Evolutionary conservation across 2,113 vertebrate genomes (phyloP).

Genomic region (Passer domesticus): DNA sequence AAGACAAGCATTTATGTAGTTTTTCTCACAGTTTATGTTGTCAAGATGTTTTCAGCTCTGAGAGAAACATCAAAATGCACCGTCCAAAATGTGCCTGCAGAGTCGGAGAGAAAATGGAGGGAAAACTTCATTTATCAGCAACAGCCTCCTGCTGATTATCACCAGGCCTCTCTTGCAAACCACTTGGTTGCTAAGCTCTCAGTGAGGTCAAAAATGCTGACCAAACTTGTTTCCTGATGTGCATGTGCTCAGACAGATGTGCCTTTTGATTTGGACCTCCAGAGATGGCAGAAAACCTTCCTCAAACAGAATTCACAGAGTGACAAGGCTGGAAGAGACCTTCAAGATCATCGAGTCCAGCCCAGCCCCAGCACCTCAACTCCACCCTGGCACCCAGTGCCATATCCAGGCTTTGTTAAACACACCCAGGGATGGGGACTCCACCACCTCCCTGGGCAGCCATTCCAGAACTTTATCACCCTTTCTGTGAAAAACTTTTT

Average conservation of each 20-base stretch:
- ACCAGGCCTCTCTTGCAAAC: background rate
- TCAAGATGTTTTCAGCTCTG: background rate
- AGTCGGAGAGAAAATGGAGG: background rate
- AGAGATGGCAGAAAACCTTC: background rate
- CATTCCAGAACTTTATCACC: too few relatives aligned
- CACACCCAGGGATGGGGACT: background rate
- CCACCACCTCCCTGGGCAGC: background rate
- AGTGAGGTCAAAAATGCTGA: background rate
- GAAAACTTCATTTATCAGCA: background rate
- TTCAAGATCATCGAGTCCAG: background rate
- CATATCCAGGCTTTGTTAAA: background rate
- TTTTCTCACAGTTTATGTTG: background rate
- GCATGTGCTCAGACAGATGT: background rate
- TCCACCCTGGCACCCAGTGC: background rate
- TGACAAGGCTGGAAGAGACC: rapidly evolving
- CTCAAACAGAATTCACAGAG: background rate
- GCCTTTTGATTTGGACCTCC: background rate
- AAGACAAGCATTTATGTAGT: background rate
- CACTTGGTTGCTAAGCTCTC: background rate
- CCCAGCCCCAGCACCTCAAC: background rate
- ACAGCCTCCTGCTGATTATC: background rate
- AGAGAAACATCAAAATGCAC: background rate
- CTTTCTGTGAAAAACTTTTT: too few relatives aligned
- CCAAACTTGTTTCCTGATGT: background rate
- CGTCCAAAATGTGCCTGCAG: background rate